These are phyloP conservation scores for Diaprepes abbreviatus DNA, from an alignment of 2,888 invertebrate species.

Conservation along the genomic window DNA sequence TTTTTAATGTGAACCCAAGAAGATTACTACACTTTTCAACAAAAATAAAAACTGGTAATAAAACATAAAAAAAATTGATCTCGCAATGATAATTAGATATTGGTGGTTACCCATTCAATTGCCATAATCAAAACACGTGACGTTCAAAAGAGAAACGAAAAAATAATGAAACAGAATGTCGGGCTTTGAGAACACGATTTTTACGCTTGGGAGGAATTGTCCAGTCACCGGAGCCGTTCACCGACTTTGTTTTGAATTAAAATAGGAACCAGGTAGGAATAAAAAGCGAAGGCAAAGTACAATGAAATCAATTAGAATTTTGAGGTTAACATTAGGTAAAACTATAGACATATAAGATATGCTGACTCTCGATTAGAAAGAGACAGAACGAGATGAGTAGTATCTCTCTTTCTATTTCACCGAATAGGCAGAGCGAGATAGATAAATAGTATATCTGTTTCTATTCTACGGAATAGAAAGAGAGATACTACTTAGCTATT, in stretches of 20 bases:
- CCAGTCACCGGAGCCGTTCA: conserved; percentile 5
- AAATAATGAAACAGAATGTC: conserved; percentile 25
- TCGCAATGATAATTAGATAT: conserved; percentile 6
- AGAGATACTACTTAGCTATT: too few species aligned
- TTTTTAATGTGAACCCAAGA: too few species aligned
- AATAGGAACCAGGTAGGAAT: not conserved
- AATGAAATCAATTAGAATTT: not conserved
- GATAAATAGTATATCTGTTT: too few species aligned
- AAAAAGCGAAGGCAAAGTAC: not conserved
- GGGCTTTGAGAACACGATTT: conserved; percentile 25
- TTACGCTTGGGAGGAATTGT: conserved; percentile 11
- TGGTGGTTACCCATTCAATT: conserved; percentile 15
- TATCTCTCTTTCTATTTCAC: too few species aligned
- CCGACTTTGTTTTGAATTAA: conserved; percentile 10
- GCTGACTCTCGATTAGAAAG: too few species aligned
- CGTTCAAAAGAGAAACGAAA: conserved; percentile 13
- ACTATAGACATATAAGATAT: too few species aligned
- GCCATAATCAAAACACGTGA: conserved; percentile 31
- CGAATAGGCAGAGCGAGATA: too few species aligned
- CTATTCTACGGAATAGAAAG: too few species aligned
- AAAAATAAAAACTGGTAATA: not conserved
- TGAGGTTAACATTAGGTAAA: too few species aligned
- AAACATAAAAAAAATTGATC: not conserved
- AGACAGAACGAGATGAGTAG: too few species aligned
- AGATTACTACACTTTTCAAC: not conserved